Evolutionary conservation across 2,113 vertebrate genomes (phyloP), one percentile per base, ranked within the genome.

Genomic region (Catagonus wagneri): DNA sequence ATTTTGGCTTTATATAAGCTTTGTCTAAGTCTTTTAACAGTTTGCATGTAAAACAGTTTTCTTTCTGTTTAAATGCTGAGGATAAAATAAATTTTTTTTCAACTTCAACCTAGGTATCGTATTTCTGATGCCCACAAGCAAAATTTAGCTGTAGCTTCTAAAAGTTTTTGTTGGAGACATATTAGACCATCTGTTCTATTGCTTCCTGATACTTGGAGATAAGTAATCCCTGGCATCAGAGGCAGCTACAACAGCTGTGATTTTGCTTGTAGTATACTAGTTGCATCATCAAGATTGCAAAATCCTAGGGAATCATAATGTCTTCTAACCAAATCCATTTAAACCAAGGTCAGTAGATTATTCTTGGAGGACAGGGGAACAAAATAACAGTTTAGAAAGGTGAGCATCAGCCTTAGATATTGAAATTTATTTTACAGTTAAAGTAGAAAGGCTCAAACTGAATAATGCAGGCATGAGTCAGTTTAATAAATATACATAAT

Each of bases 131-230:
- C 25, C 27, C 27, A 44, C 58, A 86, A 89, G 89, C 86, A 96
- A 76, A 93, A 96, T 87, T 91, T 78, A 93, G 19, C 72, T 86
- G 79, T 91, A 89, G 19, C 78, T 83, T 96, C 39, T 87, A 27
- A 34, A 95, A 85, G 16, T 80, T 94, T 92, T 50, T 52, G 76
- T 63, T 94, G 81, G 65, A 68, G 27, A 93, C 81, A 50, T 58
- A 66, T 78, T 89, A 12, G 15, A 36, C 96, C 95, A 95, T 97
- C 96, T 98, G 96, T 95, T 97, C 69, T 19, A 9, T 79, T 93
- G 74, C 34, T 94, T 74, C 20, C 52, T 75, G 68, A 80, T 27
- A 89, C 20, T 65, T 79, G 29, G 74, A 95, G 60, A 75, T 92
- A 63, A 80, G 94, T 83, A 91, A 93, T 69, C 78, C 34, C 68